Base-by-base conservation (phyloP, 37 sponge, comb jelly and placozoan species). In the Petrosia ficiformis region DNA sequence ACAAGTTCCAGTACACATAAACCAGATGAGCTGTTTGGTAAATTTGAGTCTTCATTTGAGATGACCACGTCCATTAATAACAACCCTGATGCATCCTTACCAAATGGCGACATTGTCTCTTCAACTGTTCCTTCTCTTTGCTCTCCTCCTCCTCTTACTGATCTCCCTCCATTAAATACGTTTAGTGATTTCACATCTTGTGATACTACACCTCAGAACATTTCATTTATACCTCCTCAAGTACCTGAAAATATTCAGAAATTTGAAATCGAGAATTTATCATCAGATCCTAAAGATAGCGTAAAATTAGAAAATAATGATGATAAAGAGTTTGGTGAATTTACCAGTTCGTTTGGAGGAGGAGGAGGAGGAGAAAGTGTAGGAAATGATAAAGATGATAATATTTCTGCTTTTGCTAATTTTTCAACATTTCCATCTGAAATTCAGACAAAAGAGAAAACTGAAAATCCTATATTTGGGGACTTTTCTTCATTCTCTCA, bases 401-500 rank as follows among this genome's bases (percentile, higher is more conserved):
- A 5, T 29, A 58, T 57, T 58, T 61, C 43, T 2, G 61, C 34
- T 26, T 38, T 76, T 76, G 33, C 11, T 48, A 14, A 48, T 19
- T 8, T 48, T 19, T 14, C 54, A 48, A 14, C 54, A 14, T 19
- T 14, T 19, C 14, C 54, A 48, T 19, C 54, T 19, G 54, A 14
- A 48, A 48, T 19, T 48, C 14, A 48, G 54, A 48, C 54, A 8
- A 48, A 14, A 19, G 14, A 48, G n/a, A 24, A 14, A 3, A 28
- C 4, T 8, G 28, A 11, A 56, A 24, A 1, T 65, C 67, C 72
- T 44, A 67, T 73, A 16, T 68, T 16, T 14, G 65, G 21, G 10
- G 24, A 64, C 65, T 80, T 71, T 80, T 71, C 63, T 31, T 42
- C 72, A 0, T 80, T 79, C 58, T 79, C 80, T 59, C 25, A 39